Evolutionary conservation across 2,113 vertebrate species (phyloP), one percentile per base, ranked within the genome.

Genomic region (Oncorhynchus tshawytscha): DNA sequence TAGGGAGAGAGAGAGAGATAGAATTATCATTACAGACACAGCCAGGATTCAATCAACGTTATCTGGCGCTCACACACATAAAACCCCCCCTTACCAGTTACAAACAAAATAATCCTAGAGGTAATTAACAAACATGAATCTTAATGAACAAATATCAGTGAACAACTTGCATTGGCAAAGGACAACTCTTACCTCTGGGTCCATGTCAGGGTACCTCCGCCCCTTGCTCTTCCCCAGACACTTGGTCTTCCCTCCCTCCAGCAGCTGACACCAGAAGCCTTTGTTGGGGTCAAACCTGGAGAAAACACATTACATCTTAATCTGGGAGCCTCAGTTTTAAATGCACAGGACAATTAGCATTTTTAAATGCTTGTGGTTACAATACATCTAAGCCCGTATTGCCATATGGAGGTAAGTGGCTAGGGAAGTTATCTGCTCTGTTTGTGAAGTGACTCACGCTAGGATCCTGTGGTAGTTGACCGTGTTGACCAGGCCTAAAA

Each of bases 151-250:
- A 49, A 48, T 12, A 45, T 34, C 31, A 68, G 60, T 2, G 8
- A 7, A 16, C 48, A 45, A 62, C 51, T 54, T 54, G 12, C 9
- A 11, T 45, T 45, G 39, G 39, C 39, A 45, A 54, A 54, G 18
- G n/a, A 1, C 59, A 8, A 5, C 24, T 78, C 92, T 84, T 93
- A 99, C 97, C 92, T 97, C 96, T 0, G 93, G 87, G 89, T 96
- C 94, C 97, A 99, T 99, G 85, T 99, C 97, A 0, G 96, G 94
- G 83, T 99, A 99, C 82, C 94, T 95, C 81, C 97, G 94, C 70
- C 97, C 97, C 93, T 99, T 99, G 91, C 96, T 99, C 88, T 98
- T 99, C 45, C 97, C 97, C 90, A 99, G 90, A 94, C 97, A 99
- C 90, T 97, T 99, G 0, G 95, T 97, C 88, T 98, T 98, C 34